phyloP scores from a whole-genome alignment of 2,113 vertebrate species.

The Cottus gobio region DNA sequence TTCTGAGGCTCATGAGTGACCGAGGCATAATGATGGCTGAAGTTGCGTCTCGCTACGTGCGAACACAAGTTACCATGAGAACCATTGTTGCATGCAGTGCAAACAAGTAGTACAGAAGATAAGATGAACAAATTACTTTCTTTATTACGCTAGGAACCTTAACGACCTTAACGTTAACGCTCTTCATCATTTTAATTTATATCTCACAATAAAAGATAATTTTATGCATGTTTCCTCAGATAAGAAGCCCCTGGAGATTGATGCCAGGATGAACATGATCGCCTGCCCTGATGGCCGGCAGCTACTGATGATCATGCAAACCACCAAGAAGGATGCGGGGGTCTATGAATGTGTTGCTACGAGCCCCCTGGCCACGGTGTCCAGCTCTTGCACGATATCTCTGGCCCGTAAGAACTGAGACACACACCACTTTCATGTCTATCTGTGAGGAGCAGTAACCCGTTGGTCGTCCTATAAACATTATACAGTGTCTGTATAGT shows the following conservation, averaged over 20 bases:
- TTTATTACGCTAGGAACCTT: not conserved
- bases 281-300: conserved; percentile 95
- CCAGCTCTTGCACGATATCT: conserved; percentile 92
- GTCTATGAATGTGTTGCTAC: conserved; percentile 94
- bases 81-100: not conserved
- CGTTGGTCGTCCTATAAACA: not conserved
- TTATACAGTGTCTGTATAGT: not conserved
- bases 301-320: conserved; percentile 93
- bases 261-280: conserved; percentile 87
- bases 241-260: conserved; percentile 88
- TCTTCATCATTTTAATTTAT: not conserved
- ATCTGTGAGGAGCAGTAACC: not conserved
- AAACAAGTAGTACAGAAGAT: not conserved
- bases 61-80: conserved; percentile 8
- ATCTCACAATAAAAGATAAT: not conserved
- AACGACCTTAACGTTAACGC: not conserved
- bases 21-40: not conserved
- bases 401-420: conserved; percentile 89
- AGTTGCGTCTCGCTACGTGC: not conserved
- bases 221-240: conserved; percentile 79
- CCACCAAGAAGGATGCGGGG: conserved; percentile 90
- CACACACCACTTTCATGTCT: not conserved
- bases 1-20: not conserved
- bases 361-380: conserved; percentile 89
- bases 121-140: not conserved